phyloP scores from a whole-genome alignment of 2,797 vertebrate species.

The Lithobates sylvaticus region DNA sequence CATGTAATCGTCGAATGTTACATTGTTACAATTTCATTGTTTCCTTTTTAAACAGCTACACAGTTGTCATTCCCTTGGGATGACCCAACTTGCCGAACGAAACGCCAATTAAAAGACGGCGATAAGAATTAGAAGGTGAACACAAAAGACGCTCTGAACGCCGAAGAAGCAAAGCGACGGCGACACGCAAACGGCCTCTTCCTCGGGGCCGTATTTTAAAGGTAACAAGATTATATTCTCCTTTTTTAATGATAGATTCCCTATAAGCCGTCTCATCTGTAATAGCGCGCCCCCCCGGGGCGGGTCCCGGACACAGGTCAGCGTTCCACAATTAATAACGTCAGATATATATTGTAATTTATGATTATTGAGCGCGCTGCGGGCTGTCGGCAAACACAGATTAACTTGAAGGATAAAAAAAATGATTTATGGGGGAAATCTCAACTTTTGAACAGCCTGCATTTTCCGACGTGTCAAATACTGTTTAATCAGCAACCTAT shows the following conservation, averaged over 20 bases:
- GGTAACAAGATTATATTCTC: conserved; percentile 41
- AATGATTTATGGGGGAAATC: conserved; percentile 46
- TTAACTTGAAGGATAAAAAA: conserved; percentile 44
- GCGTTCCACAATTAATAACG: conserved; percentile 47
- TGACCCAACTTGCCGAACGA: no score
- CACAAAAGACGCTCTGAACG: background rate
- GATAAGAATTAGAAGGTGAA: conserved; percentile 14
- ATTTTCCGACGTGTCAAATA: conserved; percentile 34
- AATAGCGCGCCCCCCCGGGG: background rate
- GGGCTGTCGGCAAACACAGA: conserved; percentile 40
- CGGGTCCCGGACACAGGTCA: conserved; percentile 34
- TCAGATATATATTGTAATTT: conserved; percentile 50
- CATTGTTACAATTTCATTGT: no score
- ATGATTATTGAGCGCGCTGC: conserved; percentile 42
- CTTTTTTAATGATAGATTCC: conserved; percentile 34
- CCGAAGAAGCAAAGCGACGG: background rate
- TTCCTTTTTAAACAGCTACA: no score
- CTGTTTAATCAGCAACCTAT: conserved; percentile 46
- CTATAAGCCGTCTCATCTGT: conserved; percentile 24
- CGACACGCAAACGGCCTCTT: background rate
- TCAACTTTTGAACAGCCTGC: conserved; percentile 13
- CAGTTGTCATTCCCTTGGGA: no score
- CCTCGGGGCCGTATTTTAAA: conserved; percentile 32
- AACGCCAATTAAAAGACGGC: background rate
- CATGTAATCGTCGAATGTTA: no score